Evolutionary conservation across 2,113 vertebrate species (phyloP), one percentile per base, ranked within the genome.

Genomic region (Ardeotis arabs): DNA sequence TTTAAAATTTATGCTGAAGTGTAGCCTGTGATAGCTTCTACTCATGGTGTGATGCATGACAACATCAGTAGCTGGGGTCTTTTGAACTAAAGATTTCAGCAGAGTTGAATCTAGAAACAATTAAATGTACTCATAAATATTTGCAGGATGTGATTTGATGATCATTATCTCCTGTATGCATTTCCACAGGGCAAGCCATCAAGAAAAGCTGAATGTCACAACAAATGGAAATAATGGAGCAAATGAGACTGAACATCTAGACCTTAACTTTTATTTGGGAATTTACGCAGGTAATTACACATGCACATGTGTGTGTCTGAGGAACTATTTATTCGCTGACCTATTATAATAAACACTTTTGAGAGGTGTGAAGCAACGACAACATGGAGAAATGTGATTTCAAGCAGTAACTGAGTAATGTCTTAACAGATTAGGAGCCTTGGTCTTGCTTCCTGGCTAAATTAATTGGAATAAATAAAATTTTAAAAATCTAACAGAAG

Each of bases 221-320:
- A 64, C 68, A 81, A 91, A 93, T 50, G 96, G 79, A 88, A 75
- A 89, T 89, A 83, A 62, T 58, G 77, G 56, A 72, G 87, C 83
- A 91, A 97, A 97, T 63, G n/a, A 50, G 67, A 98, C 98, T 1
- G 56, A 94, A 25, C 70, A 93, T 88, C 97, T 98, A 91, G 98
- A 99, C 98, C 98, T 99, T 97, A 97, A 94, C 97, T 98, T 98
- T 96, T 99, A 99, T 97, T 98, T 99, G 96, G 98, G 98, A 97
- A 98, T 99, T 98, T 99, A 99, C 58, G 98, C 99, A 99, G 99
- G 99, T 99, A 99, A 98, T 95, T 81, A 45, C 45, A 75, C 10
- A 1, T 24, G 39, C 16, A 9, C 0, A 0, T 41, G 10, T 85
- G 21, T 64, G 21, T 90, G 10, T 84, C 33, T 75, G 6, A 45